Base-by-base conservation (phyloP, 2,113 vertebrate species). In the Chrysochloris asiatica region DNA sequence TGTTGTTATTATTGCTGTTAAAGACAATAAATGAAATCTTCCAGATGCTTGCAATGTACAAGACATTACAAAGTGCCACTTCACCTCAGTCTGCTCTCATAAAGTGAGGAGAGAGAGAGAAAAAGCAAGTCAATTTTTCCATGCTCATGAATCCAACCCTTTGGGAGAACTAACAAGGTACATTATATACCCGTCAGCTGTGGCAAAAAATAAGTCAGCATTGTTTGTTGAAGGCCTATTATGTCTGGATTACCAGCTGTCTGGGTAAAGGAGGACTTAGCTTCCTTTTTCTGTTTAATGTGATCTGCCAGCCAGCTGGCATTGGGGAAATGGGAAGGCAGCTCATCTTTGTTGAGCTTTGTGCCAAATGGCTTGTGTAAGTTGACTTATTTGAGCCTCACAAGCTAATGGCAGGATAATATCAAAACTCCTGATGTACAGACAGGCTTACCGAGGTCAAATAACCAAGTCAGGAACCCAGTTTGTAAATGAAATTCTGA, bases 201-300 rank as follows among this genome's bases (percentile, higher is more conserved):
- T 93, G 94, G 88, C 91, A 95, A 90, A n/a, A 94, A 94, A 94
- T 93, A 93, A 94, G 83, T 92, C 93, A 86, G 38, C 90, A 61
- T 73, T 95, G 94, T 96, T 94, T 93, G 89, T 81, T 83, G 89
- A 93, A 71, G 3, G 72, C 78, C 75, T 86, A 67, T 84, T 90
- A 90, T 91, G 94, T 89, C 93, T 95, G 93, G 90, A 75, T 92
- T 63, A 79, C 96, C 94, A 96, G 92, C 95, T 96, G 96, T 96
- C 95, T 96, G 94, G 95, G 89, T 95, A 94, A 95, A 81, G 50
- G 88, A 91, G 94, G 88, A 75, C 94, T 93, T 24, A 77, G 91
- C 93, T 96, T 95, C 96, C 93, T 93, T 93, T 92, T 83, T 67
- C 56, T 83, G 65, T 63, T 80, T 52, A 83, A 63, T 59, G 83